Percentiles rank a stretch among this genome's conserved stretches.
Conservation (phyloP, 2,797 vertebrate species). For the Margarornis squamiger region DNA sequence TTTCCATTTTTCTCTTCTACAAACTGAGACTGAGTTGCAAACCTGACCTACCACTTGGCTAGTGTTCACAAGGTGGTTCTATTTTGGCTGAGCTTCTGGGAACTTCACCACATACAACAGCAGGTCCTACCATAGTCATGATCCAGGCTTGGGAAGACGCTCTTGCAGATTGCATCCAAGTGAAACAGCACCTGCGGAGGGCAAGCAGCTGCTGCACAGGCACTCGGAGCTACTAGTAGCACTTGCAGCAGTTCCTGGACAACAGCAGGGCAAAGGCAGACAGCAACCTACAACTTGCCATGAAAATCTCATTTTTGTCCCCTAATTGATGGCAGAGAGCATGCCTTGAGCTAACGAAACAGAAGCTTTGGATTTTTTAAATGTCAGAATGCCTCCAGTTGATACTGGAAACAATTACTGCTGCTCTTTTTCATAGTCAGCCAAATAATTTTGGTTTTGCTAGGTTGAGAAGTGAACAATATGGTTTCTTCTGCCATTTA, state of each 20-base stretch:
- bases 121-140: neutral
- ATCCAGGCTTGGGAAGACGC: neutral
- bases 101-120: neutral
- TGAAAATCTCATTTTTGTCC: neutral
- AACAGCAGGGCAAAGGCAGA: neutral
- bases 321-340: neutral
- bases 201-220: neutral
- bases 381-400: neutral
- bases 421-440: neutral
- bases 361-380: neutral
- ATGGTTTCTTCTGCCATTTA: neutral
- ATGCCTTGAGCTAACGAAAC: neutral
- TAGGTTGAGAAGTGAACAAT: neutral
- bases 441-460: neutral
- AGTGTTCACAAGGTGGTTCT: neutral
- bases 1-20: neutral
- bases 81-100: neutral
- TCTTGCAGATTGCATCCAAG: neutral
- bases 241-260: rapidly evolving
- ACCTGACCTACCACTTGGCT: neutral
- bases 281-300: neutral
- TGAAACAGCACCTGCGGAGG: neutral
- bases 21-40: neutral
- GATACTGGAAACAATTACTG: slow-evolving; percentile 12
- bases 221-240: neutral